Evolutionary conservation across 2,888 invertebrate genomes (phyloP), one percentile per base, ranked within the genome.

Genomic region (Seladonia tumulorum): DNA sequence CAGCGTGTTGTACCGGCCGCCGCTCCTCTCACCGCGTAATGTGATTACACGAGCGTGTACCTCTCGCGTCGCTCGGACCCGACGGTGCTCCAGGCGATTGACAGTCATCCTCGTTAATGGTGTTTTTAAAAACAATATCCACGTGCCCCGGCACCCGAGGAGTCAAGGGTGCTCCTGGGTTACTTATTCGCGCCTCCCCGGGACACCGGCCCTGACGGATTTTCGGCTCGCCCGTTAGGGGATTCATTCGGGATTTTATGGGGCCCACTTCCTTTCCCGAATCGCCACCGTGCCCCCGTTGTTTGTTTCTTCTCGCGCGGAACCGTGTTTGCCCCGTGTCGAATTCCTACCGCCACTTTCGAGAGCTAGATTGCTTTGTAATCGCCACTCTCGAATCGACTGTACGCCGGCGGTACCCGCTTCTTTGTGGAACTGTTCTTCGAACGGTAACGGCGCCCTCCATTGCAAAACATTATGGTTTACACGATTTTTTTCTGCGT

Each of bases 91-190:
- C 79, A 92, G 91, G 89, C 92, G 91, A 91, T 93, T 93, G 94
- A 94, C 94, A 94, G 93, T 94, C 94, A 94, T 91, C 92, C 93
- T 91, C 90, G 93, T 93, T 94, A 94, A 94, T 94, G 94, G 94
- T 94, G 94, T 94, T 94, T 94, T 94, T 93, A 94, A 93, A 94
- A 94, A 95, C 94, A 95, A 95, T 94, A 94, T 92, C 91, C 92
- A 92, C 92, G 93, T 93, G 92, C 90, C 92, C 63, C 74, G 66
- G 35, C 39, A 39, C 70, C 39, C 42, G 42, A 77, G 83, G 78
- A 90, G 89, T 90, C 90, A 89, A 91, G 85, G 89, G 88, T 84
- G 78, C 87, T 87, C 1, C 76, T 71, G 68, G 80, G 81, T 74
- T 81, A 86, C 82, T 90, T 84, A 88, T 80, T 83, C 87, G 71